A percentile compares a stretch with the other conserved stretches of the same genome.
Conservation (phyloP, 2,888 invertebrate species). For the Eupithecia abbreviata region DNA sequence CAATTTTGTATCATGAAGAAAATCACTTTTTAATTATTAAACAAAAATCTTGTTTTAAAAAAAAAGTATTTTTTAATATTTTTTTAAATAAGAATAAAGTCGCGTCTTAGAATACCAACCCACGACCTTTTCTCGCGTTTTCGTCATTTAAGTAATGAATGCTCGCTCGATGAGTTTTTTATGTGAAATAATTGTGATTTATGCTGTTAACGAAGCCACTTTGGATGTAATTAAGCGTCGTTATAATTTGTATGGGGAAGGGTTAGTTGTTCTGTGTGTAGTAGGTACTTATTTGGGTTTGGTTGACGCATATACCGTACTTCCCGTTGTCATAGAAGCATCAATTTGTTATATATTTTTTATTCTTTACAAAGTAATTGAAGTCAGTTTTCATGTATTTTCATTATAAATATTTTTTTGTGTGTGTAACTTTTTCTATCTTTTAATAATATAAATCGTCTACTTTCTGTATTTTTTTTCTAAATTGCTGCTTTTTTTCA, state of each 20-base stretch:
- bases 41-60: too few species aligned
- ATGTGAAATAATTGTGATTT: constrained; percentile 63
- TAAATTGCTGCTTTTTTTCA: too few species aligned
- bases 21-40: neutral
- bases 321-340: too few species aligned
- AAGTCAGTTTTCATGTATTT: too few species aligned
- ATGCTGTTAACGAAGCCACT: constrained; percentile 63
- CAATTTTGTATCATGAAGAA: neutral
- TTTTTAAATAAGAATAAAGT: neutral
- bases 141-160: constrained; percentile 64
- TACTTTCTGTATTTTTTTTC: too few species aligned
- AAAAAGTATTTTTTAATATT: neutral
- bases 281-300: neutral
- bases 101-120: constrained; percentile 28
- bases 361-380: too few species aligned
- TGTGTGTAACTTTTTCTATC: too few species aligned
- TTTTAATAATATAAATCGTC: too few species aligned
- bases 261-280: neutral
- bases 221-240: constrained; percentile 61
- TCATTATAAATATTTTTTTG: too few species aligned
- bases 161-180: constrained; percentile 59
- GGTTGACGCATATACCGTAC: too few species aligned
- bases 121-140: constrained; percentile 51
- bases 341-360: too few species aligned
- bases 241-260: constrained; percentile 33